Evolutionary conservation across 2,797 vertebrate genomes (phyloP), one percentile per base, ranked within the genome.

Genomic region (Dermochelys coriacea): DNA sequence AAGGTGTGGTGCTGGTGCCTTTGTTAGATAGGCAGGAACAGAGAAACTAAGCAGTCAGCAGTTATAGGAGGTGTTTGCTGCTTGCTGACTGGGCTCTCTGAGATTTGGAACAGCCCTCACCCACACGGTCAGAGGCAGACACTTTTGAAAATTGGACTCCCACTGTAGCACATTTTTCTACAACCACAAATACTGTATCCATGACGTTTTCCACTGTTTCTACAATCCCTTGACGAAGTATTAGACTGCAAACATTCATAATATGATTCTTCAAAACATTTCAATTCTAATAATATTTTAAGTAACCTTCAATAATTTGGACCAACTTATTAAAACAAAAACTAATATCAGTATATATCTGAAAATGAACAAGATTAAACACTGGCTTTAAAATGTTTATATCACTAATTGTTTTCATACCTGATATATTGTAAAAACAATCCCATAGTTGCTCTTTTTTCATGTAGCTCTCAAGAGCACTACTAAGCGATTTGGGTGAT

Each of bases 391-490:
- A 5, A 64, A 79, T 29, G n/a, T 21, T 79, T 50, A 77, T 78
- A 87, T 83, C 86, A 85, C 31, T 34, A 45, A 90, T 21, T 51
- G 79, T 93, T 95, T 79, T 95, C 92, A 95, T 98, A 99, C 99
- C 99, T 99, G 99, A 97, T 94, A 99, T 98, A 92, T 97, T 98
- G 98, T 97, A 98, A 88, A 99, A 98, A 96, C 97, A 98, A 86
- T 99, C 98, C 99, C 99, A 99, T 83, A 99, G 93, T 29, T 98
- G 97, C 80, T 98, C 97, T 95, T 98, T 97, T 97, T 99, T 99
- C 96, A 99, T 98, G 97, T 99, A 99, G 57, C 97, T 98, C 89
- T 99, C 98, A 95, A 99, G 98, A 93, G 98, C 98, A 89, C 95
- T 96, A 96, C 98, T 98, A 96, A 99, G 98, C 95, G 98, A 98